Evolutionary conservation across 2,888 invertebrate genomes (phyloP), one percentile per base, ranked within the genome.

Genomic region (Thymelicus acteon): DNA sequence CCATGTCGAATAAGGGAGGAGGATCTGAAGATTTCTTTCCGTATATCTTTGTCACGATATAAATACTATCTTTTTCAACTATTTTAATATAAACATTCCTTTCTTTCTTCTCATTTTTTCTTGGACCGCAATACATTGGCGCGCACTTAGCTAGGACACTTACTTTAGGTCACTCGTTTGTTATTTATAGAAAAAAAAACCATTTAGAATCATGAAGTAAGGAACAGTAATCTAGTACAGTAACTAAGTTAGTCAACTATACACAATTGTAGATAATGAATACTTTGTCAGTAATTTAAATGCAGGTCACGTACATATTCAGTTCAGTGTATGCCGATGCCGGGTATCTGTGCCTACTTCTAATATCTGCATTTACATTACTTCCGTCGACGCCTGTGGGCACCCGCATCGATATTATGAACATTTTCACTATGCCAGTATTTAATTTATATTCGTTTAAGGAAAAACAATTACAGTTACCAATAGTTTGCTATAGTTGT

Each of bases 381-480:
- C 91, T 93, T 93, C 92, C 92, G 91, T 78, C 82, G 82, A 72
- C 61, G 74, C 65, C 85, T 91, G 85, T 81, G 91, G 92, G 92
- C 82, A 82, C 92, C 92, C 92, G 92, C 91, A 93, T 92, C 74
- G 73, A 77, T 67, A 48, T 54, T 61, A 68, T 72, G 60, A 75
- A 78, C 76, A 80, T 83, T 87, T 86, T 85, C 86, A 84, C 85
- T 85, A 69, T 71, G 65, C 60, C 64, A 70, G 7, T 64, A 65
- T 60, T 65, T 60, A 71, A 60, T 60, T 65, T 65, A 52, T 52
- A 70, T 65, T 57, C 68, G 60, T 68, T 63, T 63, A 44, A 48
- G 49, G 58, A 44, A 31, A 69, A 69, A 57, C 12, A 63, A 54
- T 54, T n/a, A 24, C n/a, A 31, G 40, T 6, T 13, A 64, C 40